These are phyloP conservation scores for Andrena bucephala DNA, from an alignment of 2,888 invertebrate genomes.

Conservation along the genomic window DNA sequence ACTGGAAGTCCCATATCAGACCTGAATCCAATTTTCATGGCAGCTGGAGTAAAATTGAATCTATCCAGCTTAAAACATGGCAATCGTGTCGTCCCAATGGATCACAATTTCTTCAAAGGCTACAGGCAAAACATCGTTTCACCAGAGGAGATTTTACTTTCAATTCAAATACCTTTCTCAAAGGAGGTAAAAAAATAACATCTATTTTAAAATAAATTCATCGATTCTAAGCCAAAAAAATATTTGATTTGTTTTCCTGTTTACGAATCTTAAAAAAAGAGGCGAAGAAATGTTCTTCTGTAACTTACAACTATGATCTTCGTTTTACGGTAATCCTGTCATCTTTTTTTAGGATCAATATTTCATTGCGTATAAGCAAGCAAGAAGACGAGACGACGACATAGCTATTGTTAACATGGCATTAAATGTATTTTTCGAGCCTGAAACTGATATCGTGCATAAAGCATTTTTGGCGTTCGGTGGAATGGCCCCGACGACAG, in stretches of 20 bases:
- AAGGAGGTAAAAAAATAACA: constrained; percentile 37
- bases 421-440: constrained; percentile 89
- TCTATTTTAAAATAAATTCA: not conserved
- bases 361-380: constrained; percentile 95
- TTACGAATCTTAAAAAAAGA: too few species aligned
- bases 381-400: constrained; percentile 96
- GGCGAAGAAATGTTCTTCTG: not conserved
- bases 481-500: constrained; percentile 96
- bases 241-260: too few species aligned
- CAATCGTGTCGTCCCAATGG: constrained; percentile 88
- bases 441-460: constrained; percentile 86
- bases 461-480: constrained; percentile 93
- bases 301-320: not conserved
- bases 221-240: not conserved
- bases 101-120: constrained; percentile 93
- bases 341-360: constrained; percentile 87
- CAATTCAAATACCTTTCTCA: constrained; percentile 91
- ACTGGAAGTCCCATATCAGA: constrained; percentile 99
- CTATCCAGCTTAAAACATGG: constrained; percentile 87
- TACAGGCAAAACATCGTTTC: constrained; percentile 92
- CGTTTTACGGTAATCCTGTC: too few species aligned
- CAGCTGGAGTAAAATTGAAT: constrained; percentile 89
- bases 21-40: constrained; percentile 96
- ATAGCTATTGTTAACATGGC: constrained; percentile 97
- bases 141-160: constrained; percentile 92